Evolutionary conservation across 2,113 vertebrate genomes (phyloP), one percentile per base, ranked within the genome.

Genomic region (Anoplopoma fimbria): DNA sequence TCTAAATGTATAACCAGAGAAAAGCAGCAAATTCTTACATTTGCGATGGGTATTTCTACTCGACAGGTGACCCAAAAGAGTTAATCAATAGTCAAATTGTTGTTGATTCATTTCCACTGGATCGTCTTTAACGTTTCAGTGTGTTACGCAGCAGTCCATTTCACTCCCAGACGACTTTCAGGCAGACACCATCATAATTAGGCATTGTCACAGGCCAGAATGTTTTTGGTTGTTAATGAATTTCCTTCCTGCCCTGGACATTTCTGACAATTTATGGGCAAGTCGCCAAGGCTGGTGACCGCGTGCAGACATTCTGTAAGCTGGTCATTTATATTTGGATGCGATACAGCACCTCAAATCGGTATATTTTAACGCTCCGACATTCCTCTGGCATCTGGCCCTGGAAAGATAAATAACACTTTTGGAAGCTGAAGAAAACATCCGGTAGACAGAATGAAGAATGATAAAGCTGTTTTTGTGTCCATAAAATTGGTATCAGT

Each of bases 301-400:
- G 0, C 15, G 29, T 67, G 58, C 71, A 84, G 67, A 76, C 69
- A 51, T 85, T 90, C 87, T 77, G 61, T 82, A 88, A 89, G 69
- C 49, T 36, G 38, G 68, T 62, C 57, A 79, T 77, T 84, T 86
- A 33, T 79, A 72, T 83, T 61, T 57, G 49, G 82, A 88, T 47
- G 81, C 55, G 55, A 83, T 42, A 17, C 15, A 73, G 73, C 58
- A 57, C 0, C n/a, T 53, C 12, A 6, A 58, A 83, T 19, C n/a
- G 15, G 38, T 70, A 65, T 31, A 45, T 62, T 60, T 64, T 17
- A 71, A 65, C 31, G 49, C 7, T 36, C 2, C 0, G 60, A 67
- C 47, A 78, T 81, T 53, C 77, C 65, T 69, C 14, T 0, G 13
- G 55, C 61, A 58, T 84, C 49, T 78, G 65, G 67, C 69, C 63